phyloP scores from a whole-genome alignment of 2,113 vertebrate genomes.

The Poicephalus gulielmi region DNA sequence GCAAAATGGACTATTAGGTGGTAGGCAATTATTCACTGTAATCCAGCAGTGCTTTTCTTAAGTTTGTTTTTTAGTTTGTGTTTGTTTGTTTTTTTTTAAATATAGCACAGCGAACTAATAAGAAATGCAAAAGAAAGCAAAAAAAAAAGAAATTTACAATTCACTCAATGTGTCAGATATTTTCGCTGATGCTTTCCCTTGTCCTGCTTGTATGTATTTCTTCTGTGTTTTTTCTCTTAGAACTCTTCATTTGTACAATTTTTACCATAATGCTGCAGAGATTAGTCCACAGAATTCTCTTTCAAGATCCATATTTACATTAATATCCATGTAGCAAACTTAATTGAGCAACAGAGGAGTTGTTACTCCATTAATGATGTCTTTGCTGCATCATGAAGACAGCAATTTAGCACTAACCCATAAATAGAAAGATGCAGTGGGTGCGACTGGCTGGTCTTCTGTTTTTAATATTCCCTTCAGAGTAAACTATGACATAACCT shows the following conservation, averaged over 20 bases:
- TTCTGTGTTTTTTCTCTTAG: background rate
- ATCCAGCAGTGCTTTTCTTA: background rate
- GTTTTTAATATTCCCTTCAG: conserved; percentile 73
- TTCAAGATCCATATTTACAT: conserved; percentile 49
- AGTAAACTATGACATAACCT: conserved; percentile 72
- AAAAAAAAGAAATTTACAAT: fast-evolving
- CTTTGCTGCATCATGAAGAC: conserved; percentile 53
- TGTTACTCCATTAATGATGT: conserved; percentile 58
- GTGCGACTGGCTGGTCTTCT: conserved; percentile 56
- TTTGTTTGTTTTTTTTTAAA: background rate
- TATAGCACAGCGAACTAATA: background rate
- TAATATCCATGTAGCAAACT: conserved; percentile 56
- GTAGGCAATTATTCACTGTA: background rate
- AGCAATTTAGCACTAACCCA: conserved; percentile 66
- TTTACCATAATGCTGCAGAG: conserved; percentile 26
- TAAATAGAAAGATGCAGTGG: conserved; percentile 69
- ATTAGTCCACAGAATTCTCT: conserved; percentile 49
- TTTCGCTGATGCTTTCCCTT: background rate
- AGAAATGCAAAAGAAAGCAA: background rate
- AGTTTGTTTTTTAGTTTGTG: background rate
- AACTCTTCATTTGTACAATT: background rate
- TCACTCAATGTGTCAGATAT: background rate
- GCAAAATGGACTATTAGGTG: background rate
- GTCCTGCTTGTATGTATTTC: background rate
- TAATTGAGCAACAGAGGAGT: conserved; percentile 54